Evolutionary conservation across 1,140 invertebrate species (phyloP).

Genomic region (Aphelinus certus): DNA sequence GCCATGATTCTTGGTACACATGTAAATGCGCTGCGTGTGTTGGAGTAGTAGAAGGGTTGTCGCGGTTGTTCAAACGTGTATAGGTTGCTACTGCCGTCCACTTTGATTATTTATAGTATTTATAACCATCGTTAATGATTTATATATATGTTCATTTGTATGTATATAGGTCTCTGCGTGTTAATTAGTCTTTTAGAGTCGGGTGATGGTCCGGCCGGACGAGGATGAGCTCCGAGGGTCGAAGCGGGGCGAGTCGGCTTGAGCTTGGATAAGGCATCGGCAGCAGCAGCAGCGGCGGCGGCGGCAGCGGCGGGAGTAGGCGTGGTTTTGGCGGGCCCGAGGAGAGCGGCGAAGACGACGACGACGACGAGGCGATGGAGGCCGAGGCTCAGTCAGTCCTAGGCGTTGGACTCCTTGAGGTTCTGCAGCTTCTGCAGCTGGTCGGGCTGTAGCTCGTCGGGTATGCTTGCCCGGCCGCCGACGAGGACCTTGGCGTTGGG

Average conservation of each 20-base stretch:
- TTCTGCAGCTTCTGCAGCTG: constrained; percentile 84
- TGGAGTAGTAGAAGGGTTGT: no score
- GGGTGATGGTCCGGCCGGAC: no score
- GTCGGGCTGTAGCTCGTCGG: constrained; percentile 85
- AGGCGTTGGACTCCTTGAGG: constrained; percentile 89
- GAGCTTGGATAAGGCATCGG: no score
- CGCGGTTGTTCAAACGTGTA: no score
- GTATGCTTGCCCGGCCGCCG: constrained; percentile 79
- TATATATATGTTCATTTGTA: constrained; percentile 16
- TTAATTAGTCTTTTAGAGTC: no score
- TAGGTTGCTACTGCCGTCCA: not conserved
- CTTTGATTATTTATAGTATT: constrained; percentile 31
- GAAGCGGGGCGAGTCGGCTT: no score
- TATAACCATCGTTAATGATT: not conserved
- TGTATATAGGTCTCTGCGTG: constrained; percentile 17
- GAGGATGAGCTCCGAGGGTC: no score
- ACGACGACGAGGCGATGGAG: constrained; percentile 27
- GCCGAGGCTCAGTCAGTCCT: constrained; percentile 65
- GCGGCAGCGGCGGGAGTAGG: not conserved
- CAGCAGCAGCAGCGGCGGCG: no score
- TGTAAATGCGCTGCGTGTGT: no score
- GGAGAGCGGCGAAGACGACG: not conserved
- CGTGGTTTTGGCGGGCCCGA: no score
- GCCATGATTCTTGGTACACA: no score
- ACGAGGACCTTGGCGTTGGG: constrained; percentile 73